Base-by-base conservation (phyloP, 2,888 invertebrate species). In the Drosophila meridiana region DNA sequence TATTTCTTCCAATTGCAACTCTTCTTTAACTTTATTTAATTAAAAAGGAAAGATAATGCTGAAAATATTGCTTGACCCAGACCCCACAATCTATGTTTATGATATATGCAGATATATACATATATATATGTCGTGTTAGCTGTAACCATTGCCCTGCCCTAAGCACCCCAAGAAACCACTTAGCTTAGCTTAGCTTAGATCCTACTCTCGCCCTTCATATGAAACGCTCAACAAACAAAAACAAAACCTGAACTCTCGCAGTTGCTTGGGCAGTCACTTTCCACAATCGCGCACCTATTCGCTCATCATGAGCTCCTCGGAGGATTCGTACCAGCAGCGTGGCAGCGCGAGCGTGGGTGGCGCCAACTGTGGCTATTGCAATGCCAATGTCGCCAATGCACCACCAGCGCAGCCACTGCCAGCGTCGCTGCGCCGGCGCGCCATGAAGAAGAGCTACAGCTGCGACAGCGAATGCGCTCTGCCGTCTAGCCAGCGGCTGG, bases 211-310 rank as follows among this genome's bases (percentile, higher is more conserved):
- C 11, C 28, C 30, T 30, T 14, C 20, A 53, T 38, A n/a, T 40
- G 38, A 40, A 26, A 58, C 40, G 38, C 38, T 50, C 26, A 62
- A 50, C 32, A 50, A 9, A 32, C 1, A 30, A 48, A 50, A 28
- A 5, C 2, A 47, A 45, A 61, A 40, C n/a, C 26, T 60, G 20
- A 52, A 72, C 72, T 70, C 73, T 82, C 69, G 57, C 83, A 93
- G 93, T 89, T 92, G 92, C 83, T 89, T 92, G 89, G 90, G 92
- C 86, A 92, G 93, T 81, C 92, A 93, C 74, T 93, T 93, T 89
- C 93, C 93, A 55, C 93, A 93, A 88, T 93, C 93, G 90, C 93
- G 93, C 76, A 93, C 93, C 61, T 93, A 93, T 92, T 93, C 93
- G 79, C 92, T 93, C 68, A 93, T 93, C 85, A 92, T 92, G 93